A percentile compares a stretch with the other conserved stretches of the same genome.
Conservation (phyloP, 1,140 invertebrate genomes). For the Octopus bimaculoides region DNA sequence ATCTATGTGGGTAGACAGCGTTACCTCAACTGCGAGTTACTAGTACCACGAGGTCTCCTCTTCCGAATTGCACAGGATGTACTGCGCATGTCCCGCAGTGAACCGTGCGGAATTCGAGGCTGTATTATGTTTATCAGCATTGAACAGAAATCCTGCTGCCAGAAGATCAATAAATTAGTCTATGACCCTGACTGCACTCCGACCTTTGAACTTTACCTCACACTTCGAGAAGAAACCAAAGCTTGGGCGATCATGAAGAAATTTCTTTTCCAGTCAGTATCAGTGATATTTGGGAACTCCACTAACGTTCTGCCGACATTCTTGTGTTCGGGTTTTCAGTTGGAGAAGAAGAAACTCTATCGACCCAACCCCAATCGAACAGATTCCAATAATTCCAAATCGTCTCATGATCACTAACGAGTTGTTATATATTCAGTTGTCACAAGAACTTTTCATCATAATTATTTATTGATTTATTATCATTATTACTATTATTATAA, state of each 20-base stretch:
- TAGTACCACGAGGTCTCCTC: conserved; percentile 75
- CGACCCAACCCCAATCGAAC: conserved; percentile 46
- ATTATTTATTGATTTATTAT: too few relatives aligned
- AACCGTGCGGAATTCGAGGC: conserved; percentile 75
- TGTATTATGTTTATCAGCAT: conserved; percentile 52
- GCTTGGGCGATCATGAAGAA: conserved; percentile 75
- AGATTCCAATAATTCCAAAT: background rate
- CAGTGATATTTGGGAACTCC: conserved; percentile 66
- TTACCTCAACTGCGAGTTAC: conserved; percentile 74
- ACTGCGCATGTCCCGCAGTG: conserved; percentile 74
- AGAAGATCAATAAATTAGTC: conserved; percentile 67
- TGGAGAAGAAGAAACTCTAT: conserved; percentile 85
- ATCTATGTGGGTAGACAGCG: conserved; percentile 71
- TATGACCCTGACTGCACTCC: conserved; percentile 79
- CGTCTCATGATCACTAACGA: too few relatives aligned
- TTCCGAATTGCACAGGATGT: conserved; percentile 73
- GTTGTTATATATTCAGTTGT: too few relatives aligned
- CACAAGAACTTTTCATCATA: too few relatives aligned
- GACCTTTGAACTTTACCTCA: conserved; percentile 81
- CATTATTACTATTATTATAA: too few relatives aligned
- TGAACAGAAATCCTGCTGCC: conserved; percentile 34
- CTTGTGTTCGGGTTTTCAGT: conserved; percentile 77
- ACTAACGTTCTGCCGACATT: conserved; percentile 78
- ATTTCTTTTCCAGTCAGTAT: conserved; percentile 32
- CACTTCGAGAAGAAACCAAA: conserved; percentile 75